A percentile compares a stretch with the other conserved stretches of the same genome.
phyloP scores from a whole-genome alignment of 2,888 invertebrate species.

The Coronaproctus castanopsis region DNA sequence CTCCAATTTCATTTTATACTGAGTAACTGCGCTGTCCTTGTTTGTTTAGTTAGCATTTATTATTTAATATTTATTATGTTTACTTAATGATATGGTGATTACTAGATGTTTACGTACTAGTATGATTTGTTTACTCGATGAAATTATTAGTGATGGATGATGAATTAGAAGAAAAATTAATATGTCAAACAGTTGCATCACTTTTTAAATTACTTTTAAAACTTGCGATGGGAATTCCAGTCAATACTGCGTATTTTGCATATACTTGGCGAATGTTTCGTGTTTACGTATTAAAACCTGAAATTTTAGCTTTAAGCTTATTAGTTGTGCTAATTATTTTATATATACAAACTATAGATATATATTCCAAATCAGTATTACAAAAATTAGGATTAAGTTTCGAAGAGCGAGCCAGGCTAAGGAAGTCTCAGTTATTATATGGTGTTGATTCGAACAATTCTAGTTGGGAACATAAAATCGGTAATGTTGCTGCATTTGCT shows the following conservation, averaged over 20 bases:
- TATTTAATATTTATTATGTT: too few relatives aligned
- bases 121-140: background rate
- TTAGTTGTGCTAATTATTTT: constrained; percentile 49
- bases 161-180: constrained; percentile 70
- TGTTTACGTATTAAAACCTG: constrained; percentile 57
- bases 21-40: too few relatives aligned
- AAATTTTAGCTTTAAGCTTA: constrained; percentile 50
- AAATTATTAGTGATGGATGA: constrained; percentile 47
- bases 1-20: too few relatives aligned
- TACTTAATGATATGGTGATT: background rate
- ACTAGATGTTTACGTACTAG: background rate
- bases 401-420: constrained; percentile 9
- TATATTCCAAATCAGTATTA: constrained; percentile 32
- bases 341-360: constrained; percentile 62
- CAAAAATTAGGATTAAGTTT: constrained; percentile 16
- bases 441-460: constrained; percentile 29
- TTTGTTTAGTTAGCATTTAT: too few relatives aligned
- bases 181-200: constrained; percentile 69
- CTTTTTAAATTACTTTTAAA: constrained; percentile 70
- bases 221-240: constrained; percentile 52
- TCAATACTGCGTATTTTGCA: constrained; percentile 46
- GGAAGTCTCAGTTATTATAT: constrained; percentile 17
- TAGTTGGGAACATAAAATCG: constrained; percentile 56
- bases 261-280: constrained; percentile 62
- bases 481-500: constrained; percentile 65